Conservation (phyloP, 2,888 invertebrate genomes). For the Dyspetes luteomarginatus region DNA sequence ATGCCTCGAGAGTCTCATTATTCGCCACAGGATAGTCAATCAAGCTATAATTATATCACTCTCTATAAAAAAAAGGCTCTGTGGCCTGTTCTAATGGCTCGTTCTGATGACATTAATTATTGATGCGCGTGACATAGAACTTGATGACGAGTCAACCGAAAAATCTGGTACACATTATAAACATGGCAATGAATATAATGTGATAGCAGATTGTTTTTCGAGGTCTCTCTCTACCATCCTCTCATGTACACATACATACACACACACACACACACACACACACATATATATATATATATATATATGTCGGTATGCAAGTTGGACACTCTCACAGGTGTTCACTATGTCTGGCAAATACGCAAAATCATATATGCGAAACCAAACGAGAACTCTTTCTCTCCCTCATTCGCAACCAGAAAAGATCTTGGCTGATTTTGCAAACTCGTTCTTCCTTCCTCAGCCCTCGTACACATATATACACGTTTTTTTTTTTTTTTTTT, state of each 20-base stretch:
- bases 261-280: too few species aligned
- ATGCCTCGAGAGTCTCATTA: slow-evolving; percentile 4
- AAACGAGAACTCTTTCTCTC: slow-evolving; percentile 1
- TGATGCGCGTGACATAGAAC: neutral
- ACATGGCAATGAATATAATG: too few species aligned
- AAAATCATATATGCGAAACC: slow-evolving; percentile 14
- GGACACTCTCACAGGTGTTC: slow-evolving; percentile 12
- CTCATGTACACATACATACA: too few species aligned
- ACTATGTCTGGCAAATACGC: neutral
- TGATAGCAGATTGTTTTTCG: too few species aligned
- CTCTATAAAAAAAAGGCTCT: too few species aligned
- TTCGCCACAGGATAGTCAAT: slow-evolving; percentile 7
- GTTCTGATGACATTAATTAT: slow-evolving; percentile 23
- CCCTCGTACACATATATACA: neutral
- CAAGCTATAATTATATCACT: slow-evolving; percentile 33
- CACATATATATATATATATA: too few species aligned
- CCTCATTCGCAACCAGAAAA: slow-evolving; percentile 21
- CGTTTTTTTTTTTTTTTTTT: slow-evolving; percentile 19
- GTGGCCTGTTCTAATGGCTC: too few species aligned
- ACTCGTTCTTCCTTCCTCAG: slow-evolving; percentile 37
- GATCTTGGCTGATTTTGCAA: slow-evolving; percentile 50
- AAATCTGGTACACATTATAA: neutral
- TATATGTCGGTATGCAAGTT: too few species aligned
- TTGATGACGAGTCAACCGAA: neutral
- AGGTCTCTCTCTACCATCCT: too few species aligned